Base-by-base conservation (phyloP, 1,140 invertebrate genomes). In the Amyelois transitella region DNA sequence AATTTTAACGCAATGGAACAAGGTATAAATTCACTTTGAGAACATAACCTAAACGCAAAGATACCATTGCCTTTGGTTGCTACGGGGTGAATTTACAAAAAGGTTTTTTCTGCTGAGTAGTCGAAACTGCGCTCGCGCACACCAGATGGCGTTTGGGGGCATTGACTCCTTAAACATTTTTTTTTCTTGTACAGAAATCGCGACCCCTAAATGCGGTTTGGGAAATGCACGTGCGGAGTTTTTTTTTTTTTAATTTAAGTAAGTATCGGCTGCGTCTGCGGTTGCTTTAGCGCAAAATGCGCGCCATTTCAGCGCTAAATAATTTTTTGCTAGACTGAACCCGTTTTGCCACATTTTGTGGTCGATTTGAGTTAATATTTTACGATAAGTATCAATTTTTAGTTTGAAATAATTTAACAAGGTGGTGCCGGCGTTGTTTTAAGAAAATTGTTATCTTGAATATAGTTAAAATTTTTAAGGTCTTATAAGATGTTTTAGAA, bases 81-180 rank as follows among this genome's bases (percentile, higher is more conserved):
- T 50, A 55, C 52, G 58, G 58, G 53, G 59, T 56, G 51, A 45
- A 49, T 53, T 53, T 56, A 61, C 49, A 53, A 61, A 52, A 47
- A 47, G 51, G n/a, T 8, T 48, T 49, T 61, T 55, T 59, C 51
- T 32, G 17, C 18, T n/a, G 43, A 3, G 12, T 7, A 6, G 45
- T 21, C 45, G 7, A 32, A 45, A n/a, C 51, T 66, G 61, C 64
- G 71, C 75, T 64, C 63, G 76, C 65, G 76, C 70, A 66, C 72
- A 62, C 73, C 81, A 85, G 80, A 81, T 85, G 81, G 73, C 72
- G 57, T 38, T 48, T 51, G 58, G 60, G 81, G 76, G 77, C 81
- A 78, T 74, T 80, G 80, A 85, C 81, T 85, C 62, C 64, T 79
- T 71, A 78, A 77, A 72, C 65, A 61, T 71, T 65, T 75, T 78